phyloP scores from a whole-genome alignment of 30 jellyfish, hydroid and myxozoan species.

The Chrysaora quinquecirrha region DNA sequence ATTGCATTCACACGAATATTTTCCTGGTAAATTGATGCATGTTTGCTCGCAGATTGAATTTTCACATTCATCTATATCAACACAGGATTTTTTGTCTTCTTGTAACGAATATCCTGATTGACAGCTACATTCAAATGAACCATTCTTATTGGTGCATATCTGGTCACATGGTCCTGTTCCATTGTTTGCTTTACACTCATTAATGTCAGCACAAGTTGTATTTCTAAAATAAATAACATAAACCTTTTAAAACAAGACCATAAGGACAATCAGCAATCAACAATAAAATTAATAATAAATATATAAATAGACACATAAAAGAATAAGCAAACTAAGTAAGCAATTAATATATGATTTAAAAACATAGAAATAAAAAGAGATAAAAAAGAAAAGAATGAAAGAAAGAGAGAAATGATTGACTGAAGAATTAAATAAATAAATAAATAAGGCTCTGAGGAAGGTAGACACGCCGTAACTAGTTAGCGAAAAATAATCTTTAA shows the following conservation, averaged over 20 bases:
- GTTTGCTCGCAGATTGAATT: slow-evolving; percentile 11
- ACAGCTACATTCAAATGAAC: slow-evolving; percentile 37
- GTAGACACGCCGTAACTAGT: too few relatives aligned
- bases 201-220: slow-evolving; percentile 49
- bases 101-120: slow-evolving; percentile 20
- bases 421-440: too few relatives aligned
- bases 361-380: too few relatives aligned
- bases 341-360: too few relatives aligned
- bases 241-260: background rate
- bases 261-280: background rate
- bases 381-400: too few relatives aligned
- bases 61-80: slow-evolving; percentile 47
- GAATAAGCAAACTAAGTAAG: too few relatives aligned
- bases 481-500: too few relatives aligned
- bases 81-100: slow-evolving; percentile 3
- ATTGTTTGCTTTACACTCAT: slow-evolving; percentile 44
- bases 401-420: too few relatives aligned
- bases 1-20: slow-evolving; percentile 29
- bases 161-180: slow-evolving; percentile 64
- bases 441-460: too few relatives aligned
- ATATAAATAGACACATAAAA: too few relatives aligned
- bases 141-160: slow-evolving; percentile 31
- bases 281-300: too few relatives aligned
- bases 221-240: slow-evolving; percentile 10
- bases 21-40: slow-evolving; percentile 44